Evolutionary conservation across 2,888 invertebrate species (phyloP), one percentile per base, ranked within the genome.

Genomic region (Noctua janthina): DNA sequence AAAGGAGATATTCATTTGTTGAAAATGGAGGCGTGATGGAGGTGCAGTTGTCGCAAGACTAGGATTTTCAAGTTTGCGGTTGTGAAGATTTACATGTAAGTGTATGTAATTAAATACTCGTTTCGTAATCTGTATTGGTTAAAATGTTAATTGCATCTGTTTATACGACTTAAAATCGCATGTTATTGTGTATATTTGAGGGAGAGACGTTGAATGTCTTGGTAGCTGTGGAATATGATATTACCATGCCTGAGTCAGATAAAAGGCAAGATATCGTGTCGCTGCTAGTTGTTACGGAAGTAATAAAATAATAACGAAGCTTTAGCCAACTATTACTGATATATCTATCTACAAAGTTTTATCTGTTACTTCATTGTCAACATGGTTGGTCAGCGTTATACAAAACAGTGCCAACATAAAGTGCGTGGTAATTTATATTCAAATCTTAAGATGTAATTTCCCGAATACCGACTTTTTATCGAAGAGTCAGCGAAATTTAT

Each of bases 1-100:
- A 91, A 87, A 86, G 86, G 79, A 90, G 92, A 91, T 94, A 95
- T 95, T 96, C 96, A 96, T 96, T 96, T 96, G 96, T 96, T 95
- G 95, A 95, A 96, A 96, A 96, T 97, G 96, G 96, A 95, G 95
- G 95, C 95, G 95, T 96, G 96, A 96, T 95, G 95, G 95, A 93
- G 91, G 94, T 93, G 93, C 94, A 93, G 93, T 94, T 94, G 95
- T 95, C 93, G 94, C 92, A 95, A 94, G 93, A 93, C 92, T 92
- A 89, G 87, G 92, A 93, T 95, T 95, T 96, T 95, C 95, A 94
- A 94, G 94, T 96, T 96, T 91, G 94, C 93, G 92, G 94, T 94
- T 95, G 93, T 92, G 92, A 91, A 89, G 90, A 94, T 93, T 93
- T 93, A 87, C 91, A 91, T 91, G 95, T 96, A 88, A 94, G 95